Evolutionary conservation across 2,797 vertebrate genomes (phyloP), one percentile per base, ranked within the genome.

Genomic region (Eremophila alpestris): DNA sequence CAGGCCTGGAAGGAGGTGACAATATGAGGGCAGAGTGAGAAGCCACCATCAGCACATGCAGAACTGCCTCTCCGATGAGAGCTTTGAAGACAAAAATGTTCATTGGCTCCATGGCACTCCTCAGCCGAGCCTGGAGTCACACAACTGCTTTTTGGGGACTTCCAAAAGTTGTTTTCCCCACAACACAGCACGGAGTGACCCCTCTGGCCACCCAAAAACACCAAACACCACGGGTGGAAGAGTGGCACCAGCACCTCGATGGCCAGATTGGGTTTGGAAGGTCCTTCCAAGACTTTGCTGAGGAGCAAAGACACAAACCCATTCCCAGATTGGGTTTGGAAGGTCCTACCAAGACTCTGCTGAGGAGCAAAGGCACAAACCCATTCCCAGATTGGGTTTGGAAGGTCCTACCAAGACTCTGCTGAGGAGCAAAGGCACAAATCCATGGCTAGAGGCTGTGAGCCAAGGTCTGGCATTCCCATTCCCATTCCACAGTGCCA

Each of bases 41-140:
- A 46, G 17, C 11, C n/a, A 7, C 60, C 0, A 0, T 2, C 13
- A 22, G 13, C 0, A 0, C 18, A 0, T 0, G 0, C 21, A 69
- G 88, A 93, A 3, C 11, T 13, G 65, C 7, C 2, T 49, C 73
- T 74, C 77, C 87, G 16, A 63, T 0, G 3, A 58, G 90, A 89
- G 80, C 40, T 81, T 6, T 56, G 59, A 36, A 51, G 32, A 8
- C 24, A 24, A 15, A 62, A 45, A 13, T 0, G 4, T 32, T 85
- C 18, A 5, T 21, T 16, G 48, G 27, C 9, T 43, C 48, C 2
- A 0, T 6, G 18, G 15, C 13, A 8, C 23, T 14, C 16, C 43
- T 26, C 16, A 10, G 0, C 34, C 17, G 11, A 69, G 12, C n/a
- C 15, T 3, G 4, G 10, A n/a, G 36, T 6, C 5, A 2, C 0